Evolutionary conservation across 2,888 invertebrate species (phyloP).

Genomic region (Sycophila texana): DNA sequence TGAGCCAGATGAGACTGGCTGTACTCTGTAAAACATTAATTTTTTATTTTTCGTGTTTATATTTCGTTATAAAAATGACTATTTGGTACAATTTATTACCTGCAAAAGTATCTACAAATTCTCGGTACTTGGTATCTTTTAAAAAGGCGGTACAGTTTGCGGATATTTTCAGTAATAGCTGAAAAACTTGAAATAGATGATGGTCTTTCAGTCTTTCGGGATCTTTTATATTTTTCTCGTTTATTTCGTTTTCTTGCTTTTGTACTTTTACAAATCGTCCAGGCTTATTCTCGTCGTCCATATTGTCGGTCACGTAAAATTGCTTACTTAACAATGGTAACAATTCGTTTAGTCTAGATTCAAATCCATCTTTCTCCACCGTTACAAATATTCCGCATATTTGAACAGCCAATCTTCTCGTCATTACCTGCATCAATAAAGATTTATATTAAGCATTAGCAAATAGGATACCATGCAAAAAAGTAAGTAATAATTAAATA

Average conservation of each 20-base stretch:
- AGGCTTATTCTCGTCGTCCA: conserved; percentile 64
- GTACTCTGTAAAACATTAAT: conserved; percentile 79
- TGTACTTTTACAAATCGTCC: conserved; percentile 68
- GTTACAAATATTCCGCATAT: conserved; percentile 87
- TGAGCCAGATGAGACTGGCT: conserved; percentile 85
- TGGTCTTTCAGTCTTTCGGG: conserved; percentile 83
- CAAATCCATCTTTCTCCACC: conserved; percentile 85
- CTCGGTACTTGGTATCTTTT: conserved; percentile 76
- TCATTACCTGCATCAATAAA: conserved; percentile 78
- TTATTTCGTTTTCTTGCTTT: conserved; percentile 39
- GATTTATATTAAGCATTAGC: not conserved
- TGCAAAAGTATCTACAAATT: conserved; percentile 76
- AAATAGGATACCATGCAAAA: not conserved
- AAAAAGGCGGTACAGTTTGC: conserved; percentile 80
- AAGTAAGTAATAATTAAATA: not conserved
- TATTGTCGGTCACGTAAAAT: conserved; percentile 62
- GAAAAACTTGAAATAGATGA: conserved; percentile 85
- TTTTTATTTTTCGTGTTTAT: not conserved
- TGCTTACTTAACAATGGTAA: conserved; percentile 79
- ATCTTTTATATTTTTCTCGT: conserved; percentile 75
- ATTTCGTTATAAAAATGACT: not conserved
- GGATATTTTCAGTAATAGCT: conserved; percentile 83
- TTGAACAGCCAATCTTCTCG: conserved; percentile 87
- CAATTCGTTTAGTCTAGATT: conserved; percentile 79
- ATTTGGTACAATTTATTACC: conserved; percentile 58